A percentile compares a stretch with the other conserved stretches of the same genome.
phyloP scores from a whole-genome alignment of 1,140 invertebrate species.

The Riptortus pedestris region DNA sequence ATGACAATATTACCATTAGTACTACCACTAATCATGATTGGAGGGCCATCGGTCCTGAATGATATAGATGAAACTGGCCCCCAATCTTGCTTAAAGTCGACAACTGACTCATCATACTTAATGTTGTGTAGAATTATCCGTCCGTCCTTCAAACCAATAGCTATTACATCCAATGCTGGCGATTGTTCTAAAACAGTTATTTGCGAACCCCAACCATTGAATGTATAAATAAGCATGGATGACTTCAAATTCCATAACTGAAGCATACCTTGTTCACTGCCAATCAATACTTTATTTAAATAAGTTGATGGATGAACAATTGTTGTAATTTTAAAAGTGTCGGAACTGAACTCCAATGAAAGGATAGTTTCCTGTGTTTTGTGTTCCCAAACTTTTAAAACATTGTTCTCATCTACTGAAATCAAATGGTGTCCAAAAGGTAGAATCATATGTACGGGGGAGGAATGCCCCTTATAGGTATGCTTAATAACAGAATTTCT shows the following conservation, averaged over 20 bases:
- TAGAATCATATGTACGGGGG: conserved; percentile 62
- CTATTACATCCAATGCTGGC: conserved; percentile 82
- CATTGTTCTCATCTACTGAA: conserved; percentile 69
- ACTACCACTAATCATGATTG: conserved; percentile 78
- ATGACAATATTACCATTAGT: conserved; percentile 71
- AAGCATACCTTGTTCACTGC: conserved; percentile 73
- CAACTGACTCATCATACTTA: conserved; percentile 70
- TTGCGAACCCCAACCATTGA: conserved; percentile 61
- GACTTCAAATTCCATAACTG: conserved; percentile 86
- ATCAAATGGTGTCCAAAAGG: conserved; percentile 80
- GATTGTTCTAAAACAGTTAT: conserved; percentile 68
- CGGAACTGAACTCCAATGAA: conserved; percentile 59
- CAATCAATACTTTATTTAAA: conserved; percentile 88
- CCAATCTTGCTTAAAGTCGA: conserved; percentile 86
- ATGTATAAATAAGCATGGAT: conserved; percentile 66
- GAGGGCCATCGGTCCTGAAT: conserved; percentile 77
- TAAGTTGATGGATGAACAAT: conserved; percentile 85
- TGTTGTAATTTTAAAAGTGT: conserved; percentile 63
- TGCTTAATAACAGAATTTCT: conserved; percentile 77
- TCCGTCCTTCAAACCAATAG: conserved; percentile 71
- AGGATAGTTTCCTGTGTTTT: conserved; percentile 55
- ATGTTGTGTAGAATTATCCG: conserved; percentile 82
- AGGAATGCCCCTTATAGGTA: conserved; percentile 64
- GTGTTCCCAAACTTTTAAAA: conserved; percentile 77
- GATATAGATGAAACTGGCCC: conserved; percentile 72